Conservation (phyloP, 2,113 vertebrate species). For the Cercopithecus mona region DNA sequence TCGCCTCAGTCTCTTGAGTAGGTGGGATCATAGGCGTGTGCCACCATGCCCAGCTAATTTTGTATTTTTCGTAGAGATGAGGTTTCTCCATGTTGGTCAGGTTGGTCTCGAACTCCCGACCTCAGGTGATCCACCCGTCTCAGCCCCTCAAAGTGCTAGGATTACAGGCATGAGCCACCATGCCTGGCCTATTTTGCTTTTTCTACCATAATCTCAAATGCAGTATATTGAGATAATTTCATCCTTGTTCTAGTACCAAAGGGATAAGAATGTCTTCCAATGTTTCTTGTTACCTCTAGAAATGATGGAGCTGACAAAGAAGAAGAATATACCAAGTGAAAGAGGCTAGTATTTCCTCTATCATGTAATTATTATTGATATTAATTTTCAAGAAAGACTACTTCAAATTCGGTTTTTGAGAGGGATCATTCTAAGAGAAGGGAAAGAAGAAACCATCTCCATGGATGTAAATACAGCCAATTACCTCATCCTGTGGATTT, state of each 20-base stretch:
- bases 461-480: background rate
- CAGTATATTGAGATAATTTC: background rate
- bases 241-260: background rate
- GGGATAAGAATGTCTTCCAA: background rate
- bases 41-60: too few species aligned
- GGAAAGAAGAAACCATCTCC: background rate
- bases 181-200: background rate
- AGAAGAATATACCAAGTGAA: background rate
- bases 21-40: too few species aligned
- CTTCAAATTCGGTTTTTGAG: background rate
- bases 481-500: background rate
- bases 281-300: background rate
- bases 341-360: background rate
- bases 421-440: background rate
- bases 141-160: too few species aligned
- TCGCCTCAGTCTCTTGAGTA: too few species aligned
- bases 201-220: background rate
- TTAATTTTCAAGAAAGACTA: background rate
- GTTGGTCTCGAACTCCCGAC: too few species aligned
- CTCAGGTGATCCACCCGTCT: too few species aligned
- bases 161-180: too few species aligned
- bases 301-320: background rate
- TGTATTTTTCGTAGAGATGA: too few species aligned
- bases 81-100: too few species aligned
- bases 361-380: background rate